Percentiles rank a stretch among this genome's conserved stretches.
These are phyloP conservation scores for Crotalus tigris DNA, from an alignment of 2,113 vertebrate species.

Conservation along the genomic window DNA sequence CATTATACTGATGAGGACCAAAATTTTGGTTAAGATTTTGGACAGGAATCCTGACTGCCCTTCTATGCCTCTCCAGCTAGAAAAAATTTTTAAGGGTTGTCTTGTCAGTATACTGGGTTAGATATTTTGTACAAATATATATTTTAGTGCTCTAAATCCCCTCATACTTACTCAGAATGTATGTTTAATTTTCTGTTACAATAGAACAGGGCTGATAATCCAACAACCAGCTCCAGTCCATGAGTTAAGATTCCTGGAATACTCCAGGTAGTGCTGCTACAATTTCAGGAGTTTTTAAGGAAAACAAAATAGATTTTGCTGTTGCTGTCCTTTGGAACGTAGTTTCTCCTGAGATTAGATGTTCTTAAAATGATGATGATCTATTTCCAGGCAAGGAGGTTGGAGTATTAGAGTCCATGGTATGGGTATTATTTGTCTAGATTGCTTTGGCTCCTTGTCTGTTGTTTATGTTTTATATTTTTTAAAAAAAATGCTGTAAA, in stretches of 20 bases:
- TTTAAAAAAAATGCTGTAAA: background rate
- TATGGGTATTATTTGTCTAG: background rate
- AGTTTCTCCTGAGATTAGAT: background rate
- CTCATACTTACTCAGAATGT: background rate
- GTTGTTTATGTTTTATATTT: background rate
- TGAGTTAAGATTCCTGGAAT: background rate
- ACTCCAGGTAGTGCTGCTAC: background rate
- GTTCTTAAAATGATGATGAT: background rate
- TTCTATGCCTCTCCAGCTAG: background rate
- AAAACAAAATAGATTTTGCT: background rate
- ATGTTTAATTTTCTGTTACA: background rate
- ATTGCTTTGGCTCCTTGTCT: background rate
- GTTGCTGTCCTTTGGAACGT: background rate
- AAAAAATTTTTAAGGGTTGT: background rate
- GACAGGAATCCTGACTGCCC: background rate
- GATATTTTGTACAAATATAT: background rate
- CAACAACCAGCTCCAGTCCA: background rate
- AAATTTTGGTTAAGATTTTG: background rate
- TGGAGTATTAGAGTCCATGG: background rate
- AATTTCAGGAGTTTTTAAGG: background rate
- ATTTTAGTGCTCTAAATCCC: background rate
- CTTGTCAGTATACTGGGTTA: background rate
- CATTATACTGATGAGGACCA: background rate
- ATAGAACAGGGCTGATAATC: background rate
- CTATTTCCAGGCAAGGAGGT: background rate